A percentile compares a stretch with the other conserved stretches of the same genome.
Evolutionary conservation across 30 jellyfish, hydroid and myxozoan genomes (phyloP).

Genomic region (Catostylus mosaicus): DNA sequence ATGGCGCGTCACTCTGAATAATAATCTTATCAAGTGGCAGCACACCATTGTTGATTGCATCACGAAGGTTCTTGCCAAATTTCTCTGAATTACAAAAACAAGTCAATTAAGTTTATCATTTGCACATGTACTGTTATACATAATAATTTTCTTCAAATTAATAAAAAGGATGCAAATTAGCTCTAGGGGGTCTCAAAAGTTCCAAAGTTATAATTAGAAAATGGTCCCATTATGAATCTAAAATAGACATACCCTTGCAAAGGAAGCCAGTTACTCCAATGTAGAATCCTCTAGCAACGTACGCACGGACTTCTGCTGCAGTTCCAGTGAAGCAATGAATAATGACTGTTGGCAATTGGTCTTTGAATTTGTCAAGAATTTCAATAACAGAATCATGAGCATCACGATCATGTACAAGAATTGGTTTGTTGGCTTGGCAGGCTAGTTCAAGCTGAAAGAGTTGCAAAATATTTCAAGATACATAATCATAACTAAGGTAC

Average conservation of each 20-base stretch:
- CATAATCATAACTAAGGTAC: background rate
- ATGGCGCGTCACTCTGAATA: constrained; percentile 93
- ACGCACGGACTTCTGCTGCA: constrained; percentile 79
- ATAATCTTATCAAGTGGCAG: constrained; percentile 82
- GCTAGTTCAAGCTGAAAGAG: constrained; percentile 82
- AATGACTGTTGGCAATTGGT: constrained; percentile 85
- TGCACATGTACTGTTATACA: background rate
- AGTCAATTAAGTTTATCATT: background rate
- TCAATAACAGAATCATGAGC: constrained; percentile 90
- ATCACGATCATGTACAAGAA: constrained; percentile 91
- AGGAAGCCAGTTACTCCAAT: constrained; percentile 92
- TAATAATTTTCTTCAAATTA: background rate
- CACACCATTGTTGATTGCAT: constrained; percentile 85
- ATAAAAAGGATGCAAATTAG: background rate
- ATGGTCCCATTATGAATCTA: too few relatives aligned
- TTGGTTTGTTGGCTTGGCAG: constrained; percentile 79
- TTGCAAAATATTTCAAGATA: background rate
- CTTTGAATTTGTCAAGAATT: constrained; percentile 75
- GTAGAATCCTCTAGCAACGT: constrained; percentile 89
- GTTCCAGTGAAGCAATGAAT: constrained; percentile 98
- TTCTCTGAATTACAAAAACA: constrained; percentile 58
- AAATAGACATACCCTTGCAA: constrained; percentile 77
- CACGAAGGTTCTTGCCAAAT: constrained; percentile 80
- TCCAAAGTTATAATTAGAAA: too few relatives aligned
- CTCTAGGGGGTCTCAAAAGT: too few relatives aligned